phyloP scores from a whole-genome alignment of 2,113 vertebrate genomes.

The Sigmodon hispidus region DNA sequence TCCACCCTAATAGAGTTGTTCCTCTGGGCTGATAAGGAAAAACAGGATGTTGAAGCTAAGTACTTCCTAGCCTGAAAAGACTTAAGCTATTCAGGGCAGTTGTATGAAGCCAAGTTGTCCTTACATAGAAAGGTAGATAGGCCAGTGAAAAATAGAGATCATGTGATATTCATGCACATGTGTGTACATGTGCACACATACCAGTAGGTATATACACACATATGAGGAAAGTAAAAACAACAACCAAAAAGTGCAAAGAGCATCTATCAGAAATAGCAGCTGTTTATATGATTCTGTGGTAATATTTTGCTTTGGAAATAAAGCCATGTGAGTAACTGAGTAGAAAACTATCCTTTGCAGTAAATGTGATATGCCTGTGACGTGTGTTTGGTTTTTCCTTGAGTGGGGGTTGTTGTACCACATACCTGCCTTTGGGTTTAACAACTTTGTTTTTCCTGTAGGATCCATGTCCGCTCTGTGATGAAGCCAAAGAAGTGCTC shows the following conservation, averaged over 20 bases:
- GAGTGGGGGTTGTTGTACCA: background rate
- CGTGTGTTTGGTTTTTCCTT: background rate
- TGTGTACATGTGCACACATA: background rate
- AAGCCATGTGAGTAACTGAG: slow-evolving; percentile 14
- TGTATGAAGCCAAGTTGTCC: background rate
- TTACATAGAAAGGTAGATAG: background rate
- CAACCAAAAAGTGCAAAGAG: slow-evolving; percentile 28
- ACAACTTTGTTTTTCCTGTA: slow-evolving; percentile 76
- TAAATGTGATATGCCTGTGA: background rate
- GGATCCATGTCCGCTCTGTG: slow-evolving; percentile 91
- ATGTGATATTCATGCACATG: background rate
- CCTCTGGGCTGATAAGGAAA: background rate
- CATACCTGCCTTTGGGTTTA: slow-evolving; percentile 50
- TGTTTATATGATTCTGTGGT: slow-evolving; percentile 35
- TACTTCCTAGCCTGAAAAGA: background rate
- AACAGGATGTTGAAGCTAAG: background rate
- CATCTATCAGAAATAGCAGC: slow-evolving; percentile 17
- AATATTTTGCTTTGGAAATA: slow-evolving; percentile 61
- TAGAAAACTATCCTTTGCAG: slow-evolving; percentile 6
- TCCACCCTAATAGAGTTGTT: background rate
- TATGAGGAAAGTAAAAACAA: slow-evolving; percentile 45
- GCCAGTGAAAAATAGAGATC: background rate
- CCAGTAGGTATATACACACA: background rate
- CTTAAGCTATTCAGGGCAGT: background rate
- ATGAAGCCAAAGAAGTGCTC: slow-evolving; percentile 91